Base-by-base conservation (phyloP, 2,113 vertebrate genomes). In the Phylloscopus trochilus region DNA sequence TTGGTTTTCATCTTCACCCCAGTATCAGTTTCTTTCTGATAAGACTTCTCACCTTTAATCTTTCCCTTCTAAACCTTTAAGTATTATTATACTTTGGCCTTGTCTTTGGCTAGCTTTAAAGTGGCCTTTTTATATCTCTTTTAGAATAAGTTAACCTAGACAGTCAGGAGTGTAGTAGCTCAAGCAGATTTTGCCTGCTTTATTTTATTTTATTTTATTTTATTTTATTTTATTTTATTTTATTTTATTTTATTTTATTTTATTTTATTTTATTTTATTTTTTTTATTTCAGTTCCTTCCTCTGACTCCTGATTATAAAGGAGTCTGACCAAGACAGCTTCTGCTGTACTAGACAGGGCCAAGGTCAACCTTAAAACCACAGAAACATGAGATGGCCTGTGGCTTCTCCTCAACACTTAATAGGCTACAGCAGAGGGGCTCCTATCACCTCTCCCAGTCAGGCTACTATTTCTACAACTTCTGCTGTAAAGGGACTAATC, bases 311-410 rank as follows among this genome's bases (percentile, higher is more conserved):
- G 59, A 15, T 44, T 63, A 15, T 47, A 70, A 91, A 76, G n/a
- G 13, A 64, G 13, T 60, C 46, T 47, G 60, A 86, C 63, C 60
- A 73, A 73, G 72, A 46, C 22, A 51, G 26, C 22, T 85, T 79
- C 33, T 80, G 28, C 46, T 59, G 16, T 35, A 62, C 33, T 63
- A 59, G 49, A 35, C 18, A 75, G 60, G 27, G 56, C 37, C 79
- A 94, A 90, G 76, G 88, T 94, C 90, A 90, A 2, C 37, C 18
- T 47, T 67, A 27, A 90, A 95, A 90, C 70, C 88, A 60, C 90
- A 83, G 86, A 84, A 94, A 92, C 26, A 16, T 30, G 49, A 90
- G 56, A 58, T 37, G 35, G 37, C 63, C 39, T 20, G 77, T 90
- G 70, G 63, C 68, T 93, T 83, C 82, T 84, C 20, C 62, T 86